phyloP scores from a whole-genome alignment of 2,888 invertebrate genomes.

The Tipula unca region DNA sequence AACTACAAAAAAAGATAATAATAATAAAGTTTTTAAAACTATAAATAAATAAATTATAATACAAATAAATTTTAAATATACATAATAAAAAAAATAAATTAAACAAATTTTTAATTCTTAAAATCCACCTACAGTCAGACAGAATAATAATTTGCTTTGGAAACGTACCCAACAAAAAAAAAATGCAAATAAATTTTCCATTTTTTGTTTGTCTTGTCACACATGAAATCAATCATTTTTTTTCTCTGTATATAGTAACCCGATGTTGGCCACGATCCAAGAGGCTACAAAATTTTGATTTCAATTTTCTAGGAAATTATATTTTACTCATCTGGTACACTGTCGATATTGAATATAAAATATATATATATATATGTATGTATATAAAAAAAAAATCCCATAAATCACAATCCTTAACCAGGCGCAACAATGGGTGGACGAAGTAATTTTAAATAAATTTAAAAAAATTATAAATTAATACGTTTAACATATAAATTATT shows the following conservation, averaged over 20 bases:
- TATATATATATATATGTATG: background rate
- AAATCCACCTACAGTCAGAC: background rate
- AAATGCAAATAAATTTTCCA: background rate
- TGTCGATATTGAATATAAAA: too few relatives aligned
- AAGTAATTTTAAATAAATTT: background rate
- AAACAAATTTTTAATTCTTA: background rate
- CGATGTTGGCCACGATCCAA: background rate
- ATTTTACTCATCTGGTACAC: background rate
- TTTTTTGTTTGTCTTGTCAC: background rate
- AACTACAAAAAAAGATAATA: background rate
- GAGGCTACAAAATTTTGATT: background rate
- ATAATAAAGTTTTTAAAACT: background rate
- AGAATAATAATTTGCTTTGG: background rate
- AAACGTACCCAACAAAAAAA: background rate
- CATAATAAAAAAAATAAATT: background rate
- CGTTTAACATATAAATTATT: background rate
- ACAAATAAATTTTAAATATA: background rate
- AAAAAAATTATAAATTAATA: background rate
- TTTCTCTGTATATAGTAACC: background rate
- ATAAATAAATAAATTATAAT: background rate
- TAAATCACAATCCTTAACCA: background rate
- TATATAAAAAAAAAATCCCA: background rate
- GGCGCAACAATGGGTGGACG: background rate
- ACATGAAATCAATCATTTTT: conserved; percentile 3
- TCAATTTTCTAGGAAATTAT: background rate